Evolutionary conservation across 2,113 vertebrate genomes (phyloP).

Genomic region (Rhinichthys klamathensis): DNA sequence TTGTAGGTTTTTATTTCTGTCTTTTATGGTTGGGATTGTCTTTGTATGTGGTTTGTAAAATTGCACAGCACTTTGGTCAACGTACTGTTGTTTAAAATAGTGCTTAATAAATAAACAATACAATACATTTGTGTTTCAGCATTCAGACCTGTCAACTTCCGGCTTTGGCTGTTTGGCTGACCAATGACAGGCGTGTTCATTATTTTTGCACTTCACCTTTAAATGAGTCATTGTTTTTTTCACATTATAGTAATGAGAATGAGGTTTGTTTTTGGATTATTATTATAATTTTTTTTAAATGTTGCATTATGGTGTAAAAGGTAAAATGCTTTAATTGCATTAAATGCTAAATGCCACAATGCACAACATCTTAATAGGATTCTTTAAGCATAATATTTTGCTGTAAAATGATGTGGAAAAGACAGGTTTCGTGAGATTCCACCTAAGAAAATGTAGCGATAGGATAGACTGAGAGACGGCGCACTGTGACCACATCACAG

Average conservation of each 20-base stretch:
- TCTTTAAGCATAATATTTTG: background rate
- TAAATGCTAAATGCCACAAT: background rate
- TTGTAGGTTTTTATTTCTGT: too few relatives aligned
- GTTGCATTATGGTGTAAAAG: background rate
- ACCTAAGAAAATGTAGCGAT: background rate
- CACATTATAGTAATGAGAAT: background rate
- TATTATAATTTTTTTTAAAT: too few relatives aligned
- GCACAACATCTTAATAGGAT: background rate
- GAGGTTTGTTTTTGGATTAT: background rate
- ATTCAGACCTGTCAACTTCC: background rate
- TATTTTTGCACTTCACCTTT: background rate
- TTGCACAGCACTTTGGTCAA: too few relatives aligned
- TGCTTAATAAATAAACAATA: too few relatives aligned
- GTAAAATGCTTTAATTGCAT: background rate
- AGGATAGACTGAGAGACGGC: background rate
- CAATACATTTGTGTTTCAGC: too few relatives aligned
- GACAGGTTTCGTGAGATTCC: background rate
- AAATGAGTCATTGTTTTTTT: background rate
- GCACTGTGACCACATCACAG: constrained; percentile 22
- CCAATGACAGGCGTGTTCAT: background rate
- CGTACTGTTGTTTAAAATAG: too few relatives aligned
- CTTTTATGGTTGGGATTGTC: too few relatives aligned
- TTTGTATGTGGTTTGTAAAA: too few relatives aligned
- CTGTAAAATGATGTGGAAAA: background rate
- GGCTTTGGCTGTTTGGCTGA: background rate